Evolutionary conservation across 2,888 invertebrate genomes (phyloP).

Genomic region (Ophioninae sp.): DNA sequence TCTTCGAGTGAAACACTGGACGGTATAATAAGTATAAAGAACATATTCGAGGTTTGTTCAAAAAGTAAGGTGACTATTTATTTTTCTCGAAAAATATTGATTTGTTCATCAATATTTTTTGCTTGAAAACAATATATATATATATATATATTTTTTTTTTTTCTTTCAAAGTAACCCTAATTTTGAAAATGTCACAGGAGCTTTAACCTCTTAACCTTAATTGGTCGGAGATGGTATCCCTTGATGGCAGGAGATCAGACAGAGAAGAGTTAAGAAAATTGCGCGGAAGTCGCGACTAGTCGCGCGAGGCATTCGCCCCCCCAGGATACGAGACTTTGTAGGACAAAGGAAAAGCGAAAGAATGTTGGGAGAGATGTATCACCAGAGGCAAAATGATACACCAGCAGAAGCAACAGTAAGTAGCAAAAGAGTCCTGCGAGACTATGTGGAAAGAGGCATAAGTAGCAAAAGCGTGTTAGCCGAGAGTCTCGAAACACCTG

Average conservation of each 20-base stretch:
- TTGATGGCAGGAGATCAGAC: neutral
- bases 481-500: constrained; percentile 43
- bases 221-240: neutral
- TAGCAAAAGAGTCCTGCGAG: constrained; percentile 23
- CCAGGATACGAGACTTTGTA: neutral
- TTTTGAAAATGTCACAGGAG: too few relatives aligned
- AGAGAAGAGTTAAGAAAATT: neutral
- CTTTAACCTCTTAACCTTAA: neutral
- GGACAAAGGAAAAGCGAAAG: constrained; percentile 42
- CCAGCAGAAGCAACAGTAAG: neutral
- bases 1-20: too few relatives aligned
- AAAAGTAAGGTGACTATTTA: too few relatives aligned
- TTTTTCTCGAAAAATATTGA: too few relatives aligned
- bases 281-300: neutral
- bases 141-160: too few relatives aligned
- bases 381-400: neutral
- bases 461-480: constrained; percentile 32
- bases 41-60: too few relatives aligned
- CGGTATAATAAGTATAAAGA: too few relatives aligned
- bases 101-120: too few relatives aligned
- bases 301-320: neutral
- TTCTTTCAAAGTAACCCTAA: too few relatives aligned
- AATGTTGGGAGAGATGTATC: constrained; percentile 19
- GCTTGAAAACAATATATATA: too few relatives aligned
- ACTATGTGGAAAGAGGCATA: neutral